phyloP scores from a whole-genome alignment of 2,888 invertebrate species.

The Zeuzera pyrina region DNA sequence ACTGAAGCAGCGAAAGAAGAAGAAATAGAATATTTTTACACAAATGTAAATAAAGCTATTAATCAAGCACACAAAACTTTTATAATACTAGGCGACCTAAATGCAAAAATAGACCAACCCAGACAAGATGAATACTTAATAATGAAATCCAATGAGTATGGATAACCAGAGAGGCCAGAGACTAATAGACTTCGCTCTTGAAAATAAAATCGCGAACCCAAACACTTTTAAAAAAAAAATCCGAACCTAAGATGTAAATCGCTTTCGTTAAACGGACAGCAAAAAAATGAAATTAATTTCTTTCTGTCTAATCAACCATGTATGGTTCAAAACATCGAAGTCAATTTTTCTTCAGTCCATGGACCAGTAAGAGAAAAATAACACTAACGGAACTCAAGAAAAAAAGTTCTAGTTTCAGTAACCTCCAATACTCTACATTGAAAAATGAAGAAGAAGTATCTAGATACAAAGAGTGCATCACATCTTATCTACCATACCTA shows the following conservation, averaged over 20 bases:
- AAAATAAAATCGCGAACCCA: conserved; percentile 5
- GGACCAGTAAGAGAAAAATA: not conserved
- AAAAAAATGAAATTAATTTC: conserved; percentile 4
- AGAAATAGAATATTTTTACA: conserved; percentile 5
- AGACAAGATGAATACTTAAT: too few species aligned
- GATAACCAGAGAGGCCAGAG: conserved; percentile 8
- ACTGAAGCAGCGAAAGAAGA: conserved; percentile 7
- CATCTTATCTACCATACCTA: not conserved
- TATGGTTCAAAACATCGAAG: not conserved
- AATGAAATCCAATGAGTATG: conserved; percentile 8
- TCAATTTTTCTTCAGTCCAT: conserved; percentile 1
- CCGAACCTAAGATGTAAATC: conserved; percentile 2
- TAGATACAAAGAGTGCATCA: conserved; percentile 2
- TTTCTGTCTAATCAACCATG: conserved; percentile 1
- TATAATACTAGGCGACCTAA: conserved; percentile 8
- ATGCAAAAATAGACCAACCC: too few species aligned
- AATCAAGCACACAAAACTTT: not conserved
- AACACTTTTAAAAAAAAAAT: conserved; percentile 2
- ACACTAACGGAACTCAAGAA: conserved; percentile 3
- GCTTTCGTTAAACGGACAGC: not conserved
- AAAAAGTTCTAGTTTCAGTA: conserved; percentile 1
- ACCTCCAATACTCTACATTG: conserved; percentile 2
- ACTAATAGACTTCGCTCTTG: conserved; percentile 6
- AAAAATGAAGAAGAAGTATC: conserved; percentile 5
- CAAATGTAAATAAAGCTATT: not conserved